These are phyloP conservation scores for Protonibea diacanthus DNA, from an alignment of 2,797 vertebrate genomes.

Conservation along the genomic window DNA sequence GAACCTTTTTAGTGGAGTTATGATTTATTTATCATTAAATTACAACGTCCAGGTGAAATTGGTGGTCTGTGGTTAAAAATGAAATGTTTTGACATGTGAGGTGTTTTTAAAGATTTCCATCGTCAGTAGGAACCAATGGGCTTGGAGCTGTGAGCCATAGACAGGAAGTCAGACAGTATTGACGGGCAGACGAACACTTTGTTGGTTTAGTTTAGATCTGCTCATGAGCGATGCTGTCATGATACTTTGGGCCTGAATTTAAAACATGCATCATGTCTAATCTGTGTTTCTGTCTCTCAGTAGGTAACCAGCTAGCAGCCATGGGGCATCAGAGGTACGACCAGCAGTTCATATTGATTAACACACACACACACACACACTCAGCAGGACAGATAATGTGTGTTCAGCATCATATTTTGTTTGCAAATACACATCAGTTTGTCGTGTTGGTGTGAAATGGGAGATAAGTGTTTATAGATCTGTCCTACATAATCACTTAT, in stretches of 20 bases:
- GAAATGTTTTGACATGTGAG: not conserved
- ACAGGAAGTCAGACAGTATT: too few relatives aligned
- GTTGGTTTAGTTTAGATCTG: not conserved
- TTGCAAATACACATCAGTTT: slow-evolving; percentile 46
- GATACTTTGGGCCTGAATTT: too few relatives aligned
- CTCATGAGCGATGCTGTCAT: too few relatives aligned
- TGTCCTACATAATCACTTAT: slow-evolving; percentile 57
- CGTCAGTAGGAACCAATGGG: not conserved
- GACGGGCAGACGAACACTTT: not conserved
- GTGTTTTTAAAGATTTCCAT: not conserved
- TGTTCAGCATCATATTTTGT: slow-evolving; percentile 45
- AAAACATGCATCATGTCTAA: slow-evolving; percentile 9
- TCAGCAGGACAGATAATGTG: slow-evolving; percentile 26
- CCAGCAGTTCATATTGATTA: slow-evolving; percentile 65
- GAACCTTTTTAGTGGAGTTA: too few relatives aligned
- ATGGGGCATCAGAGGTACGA: slow-evolving; percentile 96
- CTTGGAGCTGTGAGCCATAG: not conserved
- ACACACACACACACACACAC: slow-evolving; percentile 32
- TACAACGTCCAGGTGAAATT: too few relatives aligned
- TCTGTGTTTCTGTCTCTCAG: slow-evolving; percentile 78
- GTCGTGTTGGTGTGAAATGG: not conserved
- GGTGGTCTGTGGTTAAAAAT: too few relatives aligned
- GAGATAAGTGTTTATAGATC: slow-evolving; percentile 64
- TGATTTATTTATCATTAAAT: too few relatives aligned
- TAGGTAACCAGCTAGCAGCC: slow-evolving; percentile 96